These are phyloP conservation scores for Toxostoma redivivum DNA, from an alignment of 2,113 vertebrate species.

Conservation along the genomic window DNA sequence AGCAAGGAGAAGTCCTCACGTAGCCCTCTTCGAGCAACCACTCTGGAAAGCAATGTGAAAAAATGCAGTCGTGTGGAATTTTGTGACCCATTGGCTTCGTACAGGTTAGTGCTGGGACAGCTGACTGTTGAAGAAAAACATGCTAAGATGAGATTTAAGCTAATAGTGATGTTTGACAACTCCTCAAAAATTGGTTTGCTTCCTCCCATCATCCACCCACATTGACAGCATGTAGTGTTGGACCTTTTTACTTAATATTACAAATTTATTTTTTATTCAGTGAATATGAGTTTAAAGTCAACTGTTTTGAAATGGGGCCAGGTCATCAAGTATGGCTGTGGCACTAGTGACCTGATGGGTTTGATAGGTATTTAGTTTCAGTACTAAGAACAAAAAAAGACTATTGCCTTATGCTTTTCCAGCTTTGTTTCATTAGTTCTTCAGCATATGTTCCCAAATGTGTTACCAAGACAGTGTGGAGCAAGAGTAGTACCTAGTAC, in stretches of 20 bases:
- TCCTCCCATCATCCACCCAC: neutral
- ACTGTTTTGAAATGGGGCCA: neutral
- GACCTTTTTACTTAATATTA: neutral
- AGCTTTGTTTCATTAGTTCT: neutral
- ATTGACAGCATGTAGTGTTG: neutral
- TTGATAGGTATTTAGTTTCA: neutral
- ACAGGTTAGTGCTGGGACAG: constrained; percentile 75
- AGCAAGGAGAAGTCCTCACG: constrained; percentile 85
- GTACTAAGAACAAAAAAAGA: neutral
- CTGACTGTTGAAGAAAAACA: neutral
- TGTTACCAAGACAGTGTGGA: neutral
- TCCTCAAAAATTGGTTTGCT: neutral
- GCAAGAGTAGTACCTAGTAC: neutral
- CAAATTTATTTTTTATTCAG: neutral
- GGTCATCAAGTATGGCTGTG: neutral
- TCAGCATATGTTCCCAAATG: neutral
- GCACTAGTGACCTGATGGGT: neutral
- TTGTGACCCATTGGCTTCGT: constrained; percentile 83
- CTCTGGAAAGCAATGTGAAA: constrained; percentile 88
- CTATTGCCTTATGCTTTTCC: neutral
- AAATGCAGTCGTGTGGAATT: constrained; percentile 83
- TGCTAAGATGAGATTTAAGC: neutral
- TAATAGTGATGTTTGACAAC: neutral
- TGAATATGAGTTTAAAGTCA: neutral
- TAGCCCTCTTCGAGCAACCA: constrained; percentile 87